These are phyloP conservation scores for Spodoptera picta DNA, from an alignment of 2,888 invertebrate genomes.

Conservation along the genomic window DNA sequence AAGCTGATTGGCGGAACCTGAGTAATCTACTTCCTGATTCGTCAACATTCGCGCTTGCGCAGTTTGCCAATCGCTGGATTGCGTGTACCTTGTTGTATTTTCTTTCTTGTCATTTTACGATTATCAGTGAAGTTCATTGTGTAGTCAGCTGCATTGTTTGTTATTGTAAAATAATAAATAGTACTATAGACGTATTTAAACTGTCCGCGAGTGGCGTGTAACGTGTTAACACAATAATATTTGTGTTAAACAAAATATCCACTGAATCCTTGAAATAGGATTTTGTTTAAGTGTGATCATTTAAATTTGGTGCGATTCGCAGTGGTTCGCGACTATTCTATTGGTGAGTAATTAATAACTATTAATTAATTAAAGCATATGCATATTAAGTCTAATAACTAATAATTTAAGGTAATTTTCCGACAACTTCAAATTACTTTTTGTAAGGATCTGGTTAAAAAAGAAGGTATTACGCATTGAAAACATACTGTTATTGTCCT, in stretches of 20 bases:
- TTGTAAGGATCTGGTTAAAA: neutral
- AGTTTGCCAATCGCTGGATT: conserved; percentile 36
- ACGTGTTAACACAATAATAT: conserved; percentile 22
- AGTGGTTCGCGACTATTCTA: conserved; percentile 32
- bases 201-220: conserved; percentile 51
- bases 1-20: conserved; percentile 35
- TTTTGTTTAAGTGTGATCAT: conserved; percentile 53
- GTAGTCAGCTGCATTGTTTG: conserved; percentile 53
- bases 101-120: conserved; percentile 34
- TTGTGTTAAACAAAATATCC: conserved; percentile 39
- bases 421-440: neutral
- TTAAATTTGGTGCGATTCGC: conserved; percentile 38
- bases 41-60: conserved; percentile 42
- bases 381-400: neutral
- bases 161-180: conserved; percentile 58
- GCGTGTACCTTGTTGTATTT: conserved; percentile 26
- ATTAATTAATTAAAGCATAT: neutral
- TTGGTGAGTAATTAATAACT: conserved; percentile 47
- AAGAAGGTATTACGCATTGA: conserved; percentile 13
- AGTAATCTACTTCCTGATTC: conserved; percentile 47
- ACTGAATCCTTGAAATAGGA: conserved; percentile 49
- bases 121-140: conserved; percentile 31
- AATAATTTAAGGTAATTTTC: conserved; percentile 1
- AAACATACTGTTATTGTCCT: too few relatives aligned
- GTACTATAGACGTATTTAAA: conserved; percentile 30